These are phyloP conservation scores for Chondrilla cf. caribensis DNA, from an alignment of 37 sponge, comb jelly and placozoan genomes.

Conservation along the genomic window DNA sequence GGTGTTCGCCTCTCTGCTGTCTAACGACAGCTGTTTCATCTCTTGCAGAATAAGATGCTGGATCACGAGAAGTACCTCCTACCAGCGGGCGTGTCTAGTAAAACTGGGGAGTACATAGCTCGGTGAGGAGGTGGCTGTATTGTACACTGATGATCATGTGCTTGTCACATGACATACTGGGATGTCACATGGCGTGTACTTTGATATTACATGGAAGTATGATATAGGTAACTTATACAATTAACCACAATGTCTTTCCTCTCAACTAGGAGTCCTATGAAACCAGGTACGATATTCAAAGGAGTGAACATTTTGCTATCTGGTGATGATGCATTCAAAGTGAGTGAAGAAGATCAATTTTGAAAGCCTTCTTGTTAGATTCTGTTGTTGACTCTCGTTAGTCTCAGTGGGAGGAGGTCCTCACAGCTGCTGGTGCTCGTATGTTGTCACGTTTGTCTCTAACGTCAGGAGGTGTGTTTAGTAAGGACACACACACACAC, in stretches of 20 bases:
- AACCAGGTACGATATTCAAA: conserved; percentile 15
- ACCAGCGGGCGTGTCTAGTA: conserved; percentile 18
- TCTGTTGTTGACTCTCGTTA: not conserved
- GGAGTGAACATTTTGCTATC: conserved; percentile 6
- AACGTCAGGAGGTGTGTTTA: not conserved
- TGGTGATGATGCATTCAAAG: conserved; percentile 19
- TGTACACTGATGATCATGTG: not conserved
- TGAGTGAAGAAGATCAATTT: not conserved
- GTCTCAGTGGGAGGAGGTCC: conserved; percentile 10
- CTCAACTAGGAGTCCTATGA: not conserved
- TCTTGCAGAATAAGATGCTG: not conserved
- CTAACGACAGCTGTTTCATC: too few species aligned
- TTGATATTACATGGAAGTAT: too few species aligned
- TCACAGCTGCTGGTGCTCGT: not conserved
- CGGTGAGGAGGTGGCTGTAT: conserved; percentile 1
- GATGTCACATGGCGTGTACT: too few species aligned
- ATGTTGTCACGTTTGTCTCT: not conserved
- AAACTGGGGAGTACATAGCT: not conserved
- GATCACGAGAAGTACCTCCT: not conserved
- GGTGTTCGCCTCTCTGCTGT: too few species aligned
- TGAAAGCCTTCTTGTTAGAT: not conserved
- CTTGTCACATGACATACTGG: too few species aligned
- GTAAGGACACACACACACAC: not conserved
- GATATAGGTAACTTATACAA: too few species aligned
- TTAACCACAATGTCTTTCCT: too few species aligned